Conservation (phyloP, 2,797 vertebrate genomes). For the Leptodactylus fallax region DNA sequence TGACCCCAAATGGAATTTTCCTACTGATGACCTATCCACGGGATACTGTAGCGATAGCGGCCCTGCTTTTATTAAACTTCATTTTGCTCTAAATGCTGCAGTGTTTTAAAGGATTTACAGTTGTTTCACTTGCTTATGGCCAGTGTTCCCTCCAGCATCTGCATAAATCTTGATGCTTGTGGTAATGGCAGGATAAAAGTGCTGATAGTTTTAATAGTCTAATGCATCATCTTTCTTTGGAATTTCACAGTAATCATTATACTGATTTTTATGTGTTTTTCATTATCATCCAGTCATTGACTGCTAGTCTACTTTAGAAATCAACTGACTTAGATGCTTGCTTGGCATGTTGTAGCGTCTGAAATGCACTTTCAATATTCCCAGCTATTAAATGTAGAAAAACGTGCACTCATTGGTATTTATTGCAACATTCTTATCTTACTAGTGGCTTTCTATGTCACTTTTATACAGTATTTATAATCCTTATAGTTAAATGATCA, state of each 20-base stretch:
- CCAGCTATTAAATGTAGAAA: neutral
- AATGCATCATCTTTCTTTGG: neutral
- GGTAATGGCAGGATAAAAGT: neutral
- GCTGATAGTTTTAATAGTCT: neutral
- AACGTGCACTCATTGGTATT: neutral
- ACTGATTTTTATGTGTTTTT: neutral
- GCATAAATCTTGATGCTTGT: neutral
- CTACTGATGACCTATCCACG: too few species aligned
- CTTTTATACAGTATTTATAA: neutral
- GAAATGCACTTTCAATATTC: neutral
- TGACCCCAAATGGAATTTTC: too few species aligned
- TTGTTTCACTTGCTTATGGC: too few species aligned
- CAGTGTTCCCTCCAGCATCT: too few species aligned
- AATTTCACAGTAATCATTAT: neutral
- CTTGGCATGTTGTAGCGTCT: neutral
- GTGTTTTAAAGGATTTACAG: too few species aligned
- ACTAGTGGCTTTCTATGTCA: neutral
- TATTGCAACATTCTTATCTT: conserved; percentile 14
- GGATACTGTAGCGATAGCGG: too few species aligned
- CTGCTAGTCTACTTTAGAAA: neutral
- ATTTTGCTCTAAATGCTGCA: too few species aligned
- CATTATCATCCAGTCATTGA: neutral
- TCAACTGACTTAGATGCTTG: neutral
- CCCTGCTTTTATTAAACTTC: too few species aligned
- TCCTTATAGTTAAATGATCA: neutral